A percentile compares a stretch with the other conserved stretches of the same genome.
Evolutionary conservation across 2,888 invertebrate species (phyloP).

Genomic region (Drosophila hamatofila): DNA sequence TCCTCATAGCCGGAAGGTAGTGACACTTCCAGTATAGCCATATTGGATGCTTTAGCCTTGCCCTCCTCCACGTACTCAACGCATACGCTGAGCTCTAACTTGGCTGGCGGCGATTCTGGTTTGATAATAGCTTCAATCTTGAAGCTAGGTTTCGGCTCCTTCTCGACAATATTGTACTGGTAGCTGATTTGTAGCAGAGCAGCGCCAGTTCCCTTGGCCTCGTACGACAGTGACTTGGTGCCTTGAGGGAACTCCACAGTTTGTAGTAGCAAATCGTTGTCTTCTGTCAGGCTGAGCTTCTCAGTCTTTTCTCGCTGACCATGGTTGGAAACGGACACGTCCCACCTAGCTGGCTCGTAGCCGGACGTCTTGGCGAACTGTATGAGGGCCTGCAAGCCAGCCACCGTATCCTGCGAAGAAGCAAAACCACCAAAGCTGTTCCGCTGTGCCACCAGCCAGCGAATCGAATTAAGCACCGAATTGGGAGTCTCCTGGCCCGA

Average conservation of each 20-base stretch:
- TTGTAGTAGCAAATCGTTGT: constrained; percentile 93
- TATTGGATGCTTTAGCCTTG: constrained; percentile 89
- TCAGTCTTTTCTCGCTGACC: constrained; percentile 83
- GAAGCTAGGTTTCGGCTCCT: constrained; percentile 94
- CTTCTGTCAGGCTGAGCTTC: constrained; percentile 89
- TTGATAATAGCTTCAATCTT: constrained; percentile 94
- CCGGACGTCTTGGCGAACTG: constrained; percentile 85
- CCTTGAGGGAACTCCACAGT: constrained; percentile 87
- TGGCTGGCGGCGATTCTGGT: constrained; percentile 90
- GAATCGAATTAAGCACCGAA: constrained; percentile 86
- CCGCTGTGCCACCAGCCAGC: constrained; percentile 91
- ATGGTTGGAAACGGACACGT: constrained; percentile 87
- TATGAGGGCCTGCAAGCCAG: constrained; percentile 90
- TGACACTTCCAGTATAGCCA: constrained; percentile 96
- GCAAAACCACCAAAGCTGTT: constrained; percentile 90
- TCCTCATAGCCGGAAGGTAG: constrained; percentile 95
- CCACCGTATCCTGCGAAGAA: constrained; percentile 91
- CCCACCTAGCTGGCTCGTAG: constrained; percentile 86
- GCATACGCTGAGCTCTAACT: constrained; percentile 93
- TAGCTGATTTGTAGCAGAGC: constrained; percentile 92
- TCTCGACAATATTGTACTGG: constrained; percentile 93
- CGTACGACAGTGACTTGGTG: constrained; percentile 89
- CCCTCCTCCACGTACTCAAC: constrained; percentile 87
- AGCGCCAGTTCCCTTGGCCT: constrained; percentile 93
- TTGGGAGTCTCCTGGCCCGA: constrained; percentile 69